Percentiles rank a stretch among this genome's conserved stretches.
Conservation (phyloP, 2,888 invertebrate genomes). For the Diaperis boleti region DNA sequence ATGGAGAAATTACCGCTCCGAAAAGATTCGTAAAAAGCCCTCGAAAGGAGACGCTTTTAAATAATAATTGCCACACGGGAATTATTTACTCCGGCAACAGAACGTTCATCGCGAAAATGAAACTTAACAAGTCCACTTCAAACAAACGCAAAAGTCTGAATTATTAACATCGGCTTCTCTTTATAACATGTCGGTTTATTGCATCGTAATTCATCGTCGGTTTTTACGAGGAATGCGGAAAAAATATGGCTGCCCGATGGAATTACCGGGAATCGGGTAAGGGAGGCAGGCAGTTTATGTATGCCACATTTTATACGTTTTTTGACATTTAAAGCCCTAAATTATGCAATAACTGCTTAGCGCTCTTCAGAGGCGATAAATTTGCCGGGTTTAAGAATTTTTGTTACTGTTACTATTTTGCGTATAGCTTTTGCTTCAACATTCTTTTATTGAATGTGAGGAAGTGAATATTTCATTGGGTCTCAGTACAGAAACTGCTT, state of each 20-base stretch:
- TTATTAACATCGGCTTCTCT: constrained; percentile 24
- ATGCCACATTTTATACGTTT: constrained; percentile 28
- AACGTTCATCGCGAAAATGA: constrained; percentile 21
- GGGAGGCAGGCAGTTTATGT: constrained; percentile 21
- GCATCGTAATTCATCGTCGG: constrained; percentile 30
- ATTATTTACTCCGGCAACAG: constrained; percentile 30
- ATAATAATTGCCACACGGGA: constrained; percentile 33
- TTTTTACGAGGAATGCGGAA: constrained; percentile 25
- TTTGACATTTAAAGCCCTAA: constrained; percentile 24
- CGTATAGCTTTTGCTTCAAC: no score
- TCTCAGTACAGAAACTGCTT: no score
- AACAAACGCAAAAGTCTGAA: constrained; percentile 27
- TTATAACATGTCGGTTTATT: constrained; percentile 23
- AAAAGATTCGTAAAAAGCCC: constrained; percentile 40
- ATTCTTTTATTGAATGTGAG: no score
- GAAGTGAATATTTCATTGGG: no score
- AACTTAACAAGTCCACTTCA: constrained; percentile 30
- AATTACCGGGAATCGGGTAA: constrained; percentile 24
- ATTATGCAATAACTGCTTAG: constrained; percentile 37
- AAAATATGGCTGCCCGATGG: constrained; percentile 29
- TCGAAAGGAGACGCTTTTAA: constrained; percentile 26
- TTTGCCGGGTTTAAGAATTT: neutral
- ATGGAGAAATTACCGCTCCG: constrained; percentile 46
- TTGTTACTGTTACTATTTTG: no score
- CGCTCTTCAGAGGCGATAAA: constrained; percentile 34